phyloP scores from a whole-genome alignment of 2,113 vertebrate genomes.

The Polypterus senegalus region DNA sequence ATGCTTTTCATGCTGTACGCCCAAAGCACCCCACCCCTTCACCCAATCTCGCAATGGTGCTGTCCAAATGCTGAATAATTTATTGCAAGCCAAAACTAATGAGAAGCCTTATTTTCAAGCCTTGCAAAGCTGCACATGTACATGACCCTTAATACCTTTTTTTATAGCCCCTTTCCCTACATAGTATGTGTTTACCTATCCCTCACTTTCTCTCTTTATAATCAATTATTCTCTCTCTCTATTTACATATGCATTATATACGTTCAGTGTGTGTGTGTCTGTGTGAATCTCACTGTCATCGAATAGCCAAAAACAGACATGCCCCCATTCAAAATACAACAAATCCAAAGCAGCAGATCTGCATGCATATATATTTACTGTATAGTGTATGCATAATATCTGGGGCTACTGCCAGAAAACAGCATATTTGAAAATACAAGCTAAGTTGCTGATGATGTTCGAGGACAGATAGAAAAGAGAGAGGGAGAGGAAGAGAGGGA shows the following conservation, averaged over 20 bases:
- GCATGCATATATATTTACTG: too few species aligned
- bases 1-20: not conserved
- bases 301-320: too few species aligned
- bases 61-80: conserved; percentile 28
- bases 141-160: not conserved
- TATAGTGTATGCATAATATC: too few species aligned
- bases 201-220: not conserved
- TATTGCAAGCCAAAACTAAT: conserved; percentile 22
- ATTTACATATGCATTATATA: conserved; percentile 12
- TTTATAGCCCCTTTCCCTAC: not conserved
- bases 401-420: too few species aligned
- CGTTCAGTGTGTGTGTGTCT: not conserved
- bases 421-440: too few species aligned
- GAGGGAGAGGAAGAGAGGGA: conserved; percentile 10
- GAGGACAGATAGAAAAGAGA: not conserved
- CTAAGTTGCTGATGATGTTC: too few species aligned
- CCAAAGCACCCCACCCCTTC: not conserved
- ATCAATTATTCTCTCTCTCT: not conserved
- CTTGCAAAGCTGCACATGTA: not conserved
- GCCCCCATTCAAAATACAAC: too few species aligned
- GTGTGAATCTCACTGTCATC: too few species aligned
- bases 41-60: conserved; percentile 13
- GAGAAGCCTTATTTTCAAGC: conserved; percentile 6
- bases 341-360: too few species aligned
- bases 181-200: conserved; percentile 9